Base-by-base conservation (phyloP, 2,797 vertebrate species). In the Sebastes trivittatus region DNA sequence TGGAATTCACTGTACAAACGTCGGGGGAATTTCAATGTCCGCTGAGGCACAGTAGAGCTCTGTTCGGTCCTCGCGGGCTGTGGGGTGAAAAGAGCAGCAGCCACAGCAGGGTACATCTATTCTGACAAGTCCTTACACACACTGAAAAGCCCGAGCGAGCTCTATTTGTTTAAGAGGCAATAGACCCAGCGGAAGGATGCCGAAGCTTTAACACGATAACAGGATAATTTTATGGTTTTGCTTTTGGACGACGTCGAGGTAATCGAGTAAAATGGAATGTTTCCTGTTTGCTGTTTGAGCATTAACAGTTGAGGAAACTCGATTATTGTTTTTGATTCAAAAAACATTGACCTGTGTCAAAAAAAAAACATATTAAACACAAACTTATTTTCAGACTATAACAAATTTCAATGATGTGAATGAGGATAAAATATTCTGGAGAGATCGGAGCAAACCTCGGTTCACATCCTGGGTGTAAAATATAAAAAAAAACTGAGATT, bases 1-100 rank as follows among this genome's bases (percentile, higher is more conserved):
- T 93, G 89, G 91, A 94, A 93, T 93, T 93, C 86, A 92, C 92
- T 92, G 92, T 90, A 93, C 92, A 92, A 92, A 93, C 84, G 89
- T 84, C 27, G 1, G 76, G 91, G 90, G 93, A 92, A 89, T 92
- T 88, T 89, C 84, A 92, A 91, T 91, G 90, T 91, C 91, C 77
- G 82, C 81, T 0, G 84, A 86, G 90, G 74, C 91, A 94, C 93
- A 94, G 90, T 84, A 30, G 90, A 91, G 88, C 93, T 92, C 93
- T 94, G 93, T 94, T 93, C 73, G 16, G 77, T 56, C 54, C 74
- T 89, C 49, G 68, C 81, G 52, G 90, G 84, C 89, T 66, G 80
- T 36, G 71, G 85, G 90, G 88, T 87, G 87, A 89, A 89, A 84
- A 92, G 89, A 92, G 91, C 90, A 90, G 85, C 87, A 79, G 89